Base-by-base conservation (phyloP, 2,113 vertebrate species). In the Dendropsophus ebraccatus region DNA sequence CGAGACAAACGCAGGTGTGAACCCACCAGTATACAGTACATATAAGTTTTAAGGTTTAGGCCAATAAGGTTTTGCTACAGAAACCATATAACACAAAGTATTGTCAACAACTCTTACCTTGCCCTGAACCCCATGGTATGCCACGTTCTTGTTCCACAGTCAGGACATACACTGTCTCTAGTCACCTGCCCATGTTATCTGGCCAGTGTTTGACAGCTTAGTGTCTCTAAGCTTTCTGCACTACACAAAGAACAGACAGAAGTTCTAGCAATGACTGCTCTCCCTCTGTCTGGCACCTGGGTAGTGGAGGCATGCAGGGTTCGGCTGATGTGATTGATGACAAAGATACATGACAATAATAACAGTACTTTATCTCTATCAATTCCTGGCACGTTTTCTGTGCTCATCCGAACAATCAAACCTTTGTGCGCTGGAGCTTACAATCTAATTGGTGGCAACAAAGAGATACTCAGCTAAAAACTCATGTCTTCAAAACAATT, bases 221-320 rank as follows among this genome's bases (percentile, higher is more conserved):
- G 23, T 85, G 75, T 85, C 84, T 85, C 60, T 69, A 11, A 79
- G 74, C 75, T 85, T 85, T 85, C 75, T 23, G 25, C 84, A 85
- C 84, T 23, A 49, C 56, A 41, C 30, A 54, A 85, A 21, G 19
- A n/a, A 32, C 60, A 54, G 74, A 23, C 65, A n/a, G 37, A 41
- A 85, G 32, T 25, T 49, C 58, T 47, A 85, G 41, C 54, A 77
- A 85, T 41, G 32, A 49, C 83, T 52, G 30, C 69, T 23, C 16
- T 76, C 52, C 73, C 28, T 10, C 10, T 45, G 45, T 19, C 45
- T 85, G 84, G 28, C 56, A 77, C 19, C 23, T 4, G 56, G 12
- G 35, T 19, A 65, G 73, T 14, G 32, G 37, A 84, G 54, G 32
- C 54, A 67, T 67, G 25, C 56, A 50, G 73, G 25, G 45, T 17